Conservation (phyloP, 2,113 vertebrate genomes). For the Scophthalmus maximus region DNA sequence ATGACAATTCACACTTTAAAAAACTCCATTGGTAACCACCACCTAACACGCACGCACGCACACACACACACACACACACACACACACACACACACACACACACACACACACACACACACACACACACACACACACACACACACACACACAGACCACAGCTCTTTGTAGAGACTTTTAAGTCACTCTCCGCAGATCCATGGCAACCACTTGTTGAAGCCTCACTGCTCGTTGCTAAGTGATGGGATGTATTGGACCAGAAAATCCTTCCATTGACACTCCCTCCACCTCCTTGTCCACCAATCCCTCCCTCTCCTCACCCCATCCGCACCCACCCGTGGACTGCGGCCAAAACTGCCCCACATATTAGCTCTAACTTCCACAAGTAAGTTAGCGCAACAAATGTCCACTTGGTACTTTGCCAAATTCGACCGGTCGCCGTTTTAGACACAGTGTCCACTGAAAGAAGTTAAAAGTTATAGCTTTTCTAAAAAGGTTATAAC, state of each 20-base stretch:
- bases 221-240: conserved; percentile 84
- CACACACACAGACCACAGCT: conserved; percentile 42
- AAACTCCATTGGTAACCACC: conserved; percentile 32
- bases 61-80: conserved; percentile 39
- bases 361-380: conserved; percentile 32
- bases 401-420: not conserved
- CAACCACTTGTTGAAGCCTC: conserved; percentile 85
- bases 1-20: conserved; percentile 14
- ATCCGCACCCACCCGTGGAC: conserved; percentile 30
- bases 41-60: conserved; percentile 56
- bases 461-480: too few species aligned
- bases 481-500: too few species aligned
- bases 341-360: conserved; percentile 49
- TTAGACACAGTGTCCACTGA: not conserved
- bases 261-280: conserved; percentile 72
- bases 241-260: conserved; percentile 80
- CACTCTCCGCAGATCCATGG: conserved; percentile 75
- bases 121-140: conserved; percentile 40
- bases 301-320: conserved; percentile 32
- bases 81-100: conserved; percentile 40
- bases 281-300: conserved; percentile 10
- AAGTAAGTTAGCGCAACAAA: not conserved
- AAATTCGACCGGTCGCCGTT: not conserved
- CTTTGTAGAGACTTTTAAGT: conserved; percentile 72
- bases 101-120: conserved; percentile 29